A percentile compares a stretch with the other conserved stretches of the same genome.
Evolutionary conservation across 2,888 invertebrate species (phyloP).

Genomic region (Cheilosia pagana): DNA sequence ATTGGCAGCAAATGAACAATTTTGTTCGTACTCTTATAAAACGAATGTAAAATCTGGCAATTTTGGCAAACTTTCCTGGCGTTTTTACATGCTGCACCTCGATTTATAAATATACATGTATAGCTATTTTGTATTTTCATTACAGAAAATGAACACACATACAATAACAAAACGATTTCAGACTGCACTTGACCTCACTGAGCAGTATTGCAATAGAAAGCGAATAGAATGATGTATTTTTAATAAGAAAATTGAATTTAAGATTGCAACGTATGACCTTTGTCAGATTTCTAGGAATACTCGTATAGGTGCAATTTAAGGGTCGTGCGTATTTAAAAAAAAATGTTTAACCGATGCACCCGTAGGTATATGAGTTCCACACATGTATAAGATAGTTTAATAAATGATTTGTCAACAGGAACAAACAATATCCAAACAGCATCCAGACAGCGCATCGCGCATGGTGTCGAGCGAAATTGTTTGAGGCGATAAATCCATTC

Average conservation of each 20-base stretch:
- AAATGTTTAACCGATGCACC: neutral
- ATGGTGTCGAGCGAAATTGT: too few relatives aligned
- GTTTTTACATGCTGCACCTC: slow-evolving; percentile 41
- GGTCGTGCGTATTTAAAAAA: too few relatives aligned
- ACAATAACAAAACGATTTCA: neutral
- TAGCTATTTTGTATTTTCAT: slow-evolving; percentile 17
- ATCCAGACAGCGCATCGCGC: too few relatives aligned
- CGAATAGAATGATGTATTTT: neutral
- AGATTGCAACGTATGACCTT: neutral
- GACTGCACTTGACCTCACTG: slow-evolving; percentile 38
- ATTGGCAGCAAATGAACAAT: slow-evolving; percentile 26
- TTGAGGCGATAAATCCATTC: too few relatives aligned
- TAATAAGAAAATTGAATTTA: neutral
- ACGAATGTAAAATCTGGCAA: slow-evolving; percentile 45
- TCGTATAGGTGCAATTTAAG: neutral
- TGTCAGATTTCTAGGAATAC: neutral
- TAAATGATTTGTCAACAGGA: too few relatives aligned
- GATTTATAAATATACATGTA: slow-evolving; percentile 50
- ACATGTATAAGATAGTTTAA: too few relatives aligned
- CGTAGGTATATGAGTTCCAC: neutral
- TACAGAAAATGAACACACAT: slow-evolving; percentile 3
- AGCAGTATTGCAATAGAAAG: neutral
- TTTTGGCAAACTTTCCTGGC: slow-evolving; percentile 62
- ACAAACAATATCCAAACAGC: too few relatives aligned
- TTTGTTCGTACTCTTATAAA: slow-evolving; percentile 27